Conservation (phyloP, 2,113 vertebrate species). For the Beaufortia kweichowensis region DNA sequence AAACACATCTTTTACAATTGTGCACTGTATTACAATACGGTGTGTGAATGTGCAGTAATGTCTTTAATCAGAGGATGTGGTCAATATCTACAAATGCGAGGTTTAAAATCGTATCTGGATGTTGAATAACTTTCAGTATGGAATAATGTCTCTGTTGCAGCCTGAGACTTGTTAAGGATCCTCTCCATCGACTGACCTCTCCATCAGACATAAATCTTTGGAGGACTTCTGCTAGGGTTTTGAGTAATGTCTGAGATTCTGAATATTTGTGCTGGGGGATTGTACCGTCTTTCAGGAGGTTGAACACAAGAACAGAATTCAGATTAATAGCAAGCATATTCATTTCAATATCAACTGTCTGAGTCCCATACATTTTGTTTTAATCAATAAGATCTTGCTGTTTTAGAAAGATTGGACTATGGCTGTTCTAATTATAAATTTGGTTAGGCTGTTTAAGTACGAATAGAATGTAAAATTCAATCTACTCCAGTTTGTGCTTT, state of each 20-base stretch:
- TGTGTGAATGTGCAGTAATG: conserved; percentile 1
- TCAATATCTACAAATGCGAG: conserved; percentile 22
- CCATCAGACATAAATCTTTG: conserved; percentile 46
- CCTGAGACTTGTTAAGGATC: conserved; percentile 39
- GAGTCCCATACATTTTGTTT: background rate
- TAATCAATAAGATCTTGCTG: conserved; percentile 8
- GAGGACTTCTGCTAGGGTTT: conserved; percentile 9
- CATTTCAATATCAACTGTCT: conserved; percentile 14
- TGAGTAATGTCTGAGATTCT: conserved; percentile 1
- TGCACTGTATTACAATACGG: background rate
- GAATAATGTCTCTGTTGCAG: conserved; percentile 33
- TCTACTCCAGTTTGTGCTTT: conserved; percentile 33
- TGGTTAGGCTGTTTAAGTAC: background rate
- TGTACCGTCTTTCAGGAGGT: background rate
- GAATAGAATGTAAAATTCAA: conserved; percentile 31
- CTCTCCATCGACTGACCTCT: conserved; percentile 39
- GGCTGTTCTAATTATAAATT: conserved; percentile 20
- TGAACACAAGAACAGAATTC: background rate
- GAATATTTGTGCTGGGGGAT: conserved; percentile 22
- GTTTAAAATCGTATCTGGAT: background rate
- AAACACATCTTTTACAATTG: conserved; percentile 2
- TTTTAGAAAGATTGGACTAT: background rate
- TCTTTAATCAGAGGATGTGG: background rate
- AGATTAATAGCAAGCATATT: conserved; percentile 26
- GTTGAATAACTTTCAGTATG: background rate